phyloP scores from a whole-genome alignment of 2,797 vertebrate species.

The Sebastes matsubarae region DNA sequence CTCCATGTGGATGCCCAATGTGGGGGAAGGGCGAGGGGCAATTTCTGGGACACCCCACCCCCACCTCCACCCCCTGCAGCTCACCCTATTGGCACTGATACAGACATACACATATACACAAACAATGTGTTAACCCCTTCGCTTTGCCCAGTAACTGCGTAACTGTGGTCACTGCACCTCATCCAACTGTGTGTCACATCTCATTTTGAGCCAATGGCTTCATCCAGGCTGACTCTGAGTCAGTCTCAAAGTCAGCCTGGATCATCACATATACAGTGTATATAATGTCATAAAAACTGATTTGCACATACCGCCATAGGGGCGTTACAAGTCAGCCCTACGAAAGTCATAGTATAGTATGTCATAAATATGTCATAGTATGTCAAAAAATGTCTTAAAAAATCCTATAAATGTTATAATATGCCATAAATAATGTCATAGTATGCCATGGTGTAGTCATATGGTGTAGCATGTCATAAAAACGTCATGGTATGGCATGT shows the following conservation, averaged over 20 bases:
- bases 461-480: too few relatives aligned
- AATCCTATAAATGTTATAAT: too few relatives aligned
- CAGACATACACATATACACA: conserved; percentile 17
- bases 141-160: conserved; percentile 21
- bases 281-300: too few relatives aligned
- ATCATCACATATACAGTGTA: background rate
- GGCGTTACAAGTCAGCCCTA: too few relatives aligned
- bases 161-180: background rate
- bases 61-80: conserved; percentile 20
- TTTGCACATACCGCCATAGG: too few relatives aligned
- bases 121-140: conserved; percentile 5
- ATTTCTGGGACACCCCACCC: conserved; percentile 58
- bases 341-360: background rate
- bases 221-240: background rate
- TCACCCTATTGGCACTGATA: conserved; percentile 26
- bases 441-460: too few relatives aligned
- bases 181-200: conserved; percentile 3
- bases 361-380: too few relatives aligned
- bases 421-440: too few relatives aligned
- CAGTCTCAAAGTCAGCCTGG: background rate
- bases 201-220: background rate
- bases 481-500: too few relatives aligned
- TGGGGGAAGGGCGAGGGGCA: conserved; percentile 40
- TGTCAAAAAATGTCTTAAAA: too few relatives aligned
- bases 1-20: conserved; percentile 42